Conservation (phyloP, 2,113 vertebrate species). For the Pelmatolapia mariae region DNA sequence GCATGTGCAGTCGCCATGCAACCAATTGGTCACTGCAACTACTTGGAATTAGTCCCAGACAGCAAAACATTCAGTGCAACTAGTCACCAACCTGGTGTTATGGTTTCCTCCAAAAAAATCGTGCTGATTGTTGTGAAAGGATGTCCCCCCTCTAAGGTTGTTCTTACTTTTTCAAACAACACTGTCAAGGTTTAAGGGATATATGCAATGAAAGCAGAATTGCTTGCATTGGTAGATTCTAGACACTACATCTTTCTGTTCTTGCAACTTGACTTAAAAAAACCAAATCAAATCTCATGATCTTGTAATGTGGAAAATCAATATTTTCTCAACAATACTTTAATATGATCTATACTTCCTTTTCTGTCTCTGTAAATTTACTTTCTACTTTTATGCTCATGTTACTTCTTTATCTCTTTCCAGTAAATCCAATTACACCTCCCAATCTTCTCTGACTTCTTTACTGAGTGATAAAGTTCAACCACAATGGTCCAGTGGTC, state of each 20-base stretch:
- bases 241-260: background rate
- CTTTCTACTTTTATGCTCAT: background rate
- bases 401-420: constrained; percentile 10
- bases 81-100: background rate
- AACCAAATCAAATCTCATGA: background rate
- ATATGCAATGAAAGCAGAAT: background rate
- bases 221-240: background rate
- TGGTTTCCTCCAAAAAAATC: background rate
- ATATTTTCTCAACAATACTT: background rate
- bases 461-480: constrained; percentile 23
- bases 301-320: background rate
- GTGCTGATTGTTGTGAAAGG: background rate
- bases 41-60: background rate
- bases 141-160: background rate
- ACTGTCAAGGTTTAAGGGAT: background rate
- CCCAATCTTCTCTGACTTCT: background rate
- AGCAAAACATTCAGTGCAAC: background rate
- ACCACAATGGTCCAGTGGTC: background rate
- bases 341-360: background rate
- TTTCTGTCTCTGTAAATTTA: background rate
- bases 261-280: background rate
- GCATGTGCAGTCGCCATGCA: background rate
- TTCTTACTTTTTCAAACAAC: background rate
- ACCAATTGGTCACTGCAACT: background rate
- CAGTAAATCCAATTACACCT: constrained; percentile 18